Base-by-base conservation (phyloP, 2,888 invertebrate species). In the Nomada fucata region DNA sequence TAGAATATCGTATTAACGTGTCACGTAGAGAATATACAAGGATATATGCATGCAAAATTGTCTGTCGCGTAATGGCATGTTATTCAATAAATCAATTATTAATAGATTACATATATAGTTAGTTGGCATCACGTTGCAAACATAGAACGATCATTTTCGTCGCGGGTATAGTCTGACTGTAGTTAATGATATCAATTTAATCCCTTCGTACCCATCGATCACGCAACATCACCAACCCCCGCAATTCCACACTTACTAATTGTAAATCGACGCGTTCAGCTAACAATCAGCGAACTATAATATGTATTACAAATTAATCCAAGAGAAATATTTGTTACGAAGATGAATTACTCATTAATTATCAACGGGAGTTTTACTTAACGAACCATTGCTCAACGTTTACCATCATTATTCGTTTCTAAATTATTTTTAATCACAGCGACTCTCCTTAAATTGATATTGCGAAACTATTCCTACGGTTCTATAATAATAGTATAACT, bases 141-240 rank as follows among this genome's bases (percentile, higher is more conserved):
- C 64, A 64, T 50, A 11, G 18, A 2, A 60, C 36, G 60, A 36
- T 60, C 50, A 20, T 65, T 65, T 65, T 65, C 59, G 29, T 29
- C 29, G 9, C 65, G 4, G 13, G 2, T 29, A 29, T 15, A 13
- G 29, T 18, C 29, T 20, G 20, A 3, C 15, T 36, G 9, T 36
- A 52, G 15, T 20, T 20, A 67, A 67, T 52, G 52, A n/a, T 3
- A 53, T 67, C 53, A 36, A 53, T 52, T 53, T 36, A 36, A 53
- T 20, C 36, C 53, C 67, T 36, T 67, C 36, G 36, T 15, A 42
- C 20, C 20, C 20, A 5, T 57, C 47, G n/a, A n/a, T 53, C 52
- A 2, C 52, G 20, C 10, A 26, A n/a, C 11, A n/a, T 13, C 50
- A 29, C 18, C n/a, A 15, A 36, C 15, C 53, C 20, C 20, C 29